Evolutionary conservation across 2,888 invertebrate species (phyloP).

Genomic region (Aproaerema taeniolella): DNA sequence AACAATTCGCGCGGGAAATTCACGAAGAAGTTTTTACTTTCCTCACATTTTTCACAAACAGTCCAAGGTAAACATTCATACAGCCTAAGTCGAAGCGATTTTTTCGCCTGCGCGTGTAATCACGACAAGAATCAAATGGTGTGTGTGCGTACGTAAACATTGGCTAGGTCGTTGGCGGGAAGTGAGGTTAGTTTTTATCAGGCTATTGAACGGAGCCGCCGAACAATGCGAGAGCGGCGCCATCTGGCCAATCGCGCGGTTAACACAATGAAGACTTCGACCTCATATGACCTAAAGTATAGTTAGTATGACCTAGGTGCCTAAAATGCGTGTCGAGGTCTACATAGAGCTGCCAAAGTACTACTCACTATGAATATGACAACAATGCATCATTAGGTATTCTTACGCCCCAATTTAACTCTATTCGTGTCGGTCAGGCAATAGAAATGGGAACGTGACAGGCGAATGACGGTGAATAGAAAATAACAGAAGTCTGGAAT

Average conservation of each 20-base stretch:
- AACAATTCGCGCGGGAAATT: constrained; percentile 6
- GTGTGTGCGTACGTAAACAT: constrained; percentile 49
- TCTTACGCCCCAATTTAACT: too few relatives aligned
- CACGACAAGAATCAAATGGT: constrained; percentile 32
- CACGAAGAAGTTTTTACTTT: background rate
- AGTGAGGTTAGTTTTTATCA: constrained; percentile 24
- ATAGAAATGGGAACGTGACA: too few relatives aligned
- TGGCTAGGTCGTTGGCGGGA: constrained; percentile 35
- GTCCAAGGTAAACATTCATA: constrained; percentile 3
- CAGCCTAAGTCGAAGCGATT: too few relatives aligned
- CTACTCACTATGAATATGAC: too few relatives aligned
- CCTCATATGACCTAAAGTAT: too few relatives aligned
- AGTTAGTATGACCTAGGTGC: background rate
- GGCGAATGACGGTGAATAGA: too few relatives aligned
- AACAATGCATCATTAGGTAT: too few relatives aligned
- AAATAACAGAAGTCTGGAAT: too few relatives aligned
- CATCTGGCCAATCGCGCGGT: constrained; percentile 1
- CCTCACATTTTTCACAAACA: constrained; percentile 1
- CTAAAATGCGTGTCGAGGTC: too few relatives aligned
- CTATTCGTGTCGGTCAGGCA: too few relatives aligned
- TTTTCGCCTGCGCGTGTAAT: constrained; percentile 24
- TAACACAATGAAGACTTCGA: too few relatives aligned
- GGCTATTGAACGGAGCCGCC: constrained; percentile 41
- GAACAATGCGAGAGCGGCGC: background rate
- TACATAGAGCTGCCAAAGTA: too few relatives aligned